These are phyloP conservation scores for Vombatus ursinus DNA, from an alignment of 2,113 vertebrate species.

Conservation along the genomic window DNA sequence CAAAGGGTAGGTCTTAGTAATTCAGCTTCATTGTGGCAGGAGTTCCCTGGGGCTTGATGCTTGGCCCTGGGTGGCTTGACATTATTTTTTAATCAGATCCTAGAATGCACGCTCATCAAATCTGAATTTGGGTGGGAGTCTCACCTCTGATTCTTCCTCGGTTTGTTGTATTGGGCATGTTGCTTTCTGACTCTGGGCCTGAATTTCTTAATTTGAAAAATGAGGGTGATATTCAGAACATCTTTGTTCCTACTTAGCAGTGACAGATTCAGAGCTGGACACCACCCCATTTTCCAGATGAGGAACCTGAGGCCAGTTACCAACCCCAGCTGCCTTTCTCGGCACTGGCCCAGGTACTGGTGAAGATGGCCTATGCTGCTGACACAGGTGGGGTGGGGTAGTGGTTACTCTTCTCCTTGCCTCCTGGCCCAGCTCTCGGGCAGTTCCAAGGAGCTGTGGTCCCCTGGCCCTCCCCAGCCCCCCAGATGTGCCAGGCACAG, in stretches of 20 bases:
- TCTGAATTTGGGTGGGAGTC: conserved; percentile 17
- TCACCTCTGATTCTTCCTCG: neutral
- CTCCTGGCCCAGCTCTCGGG: neutral
- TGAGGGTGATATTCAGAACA: neutral
- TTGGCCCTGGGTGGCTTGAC: too few species aligned
- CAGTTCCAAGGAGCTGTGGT: neutral
- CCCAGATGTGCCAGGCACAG: conserved; percentile 5
- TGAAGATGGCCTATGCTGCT: neutral
- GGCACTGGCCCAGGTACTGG: neutral
- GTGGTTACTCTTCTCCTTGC: neutral
- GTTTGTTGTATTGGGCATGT: neutral
- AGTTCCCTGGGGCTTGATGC: neutral
- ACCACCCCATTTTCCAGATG: neutral
- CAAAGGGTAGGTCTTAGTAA: neutral
- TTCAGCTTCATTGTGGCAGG: neutral
- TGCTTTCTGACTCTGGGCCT: conserved; percentile 1
- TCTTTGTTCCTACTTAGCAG: neutral
- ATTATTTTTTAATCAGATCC: too few species aligned
- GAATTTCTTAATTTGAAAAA: conserved; percentile 1
- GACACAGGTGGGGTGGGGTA: neutral
- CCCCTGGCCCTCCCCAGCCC: neutral
- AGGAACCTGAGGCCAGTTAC: neutral
- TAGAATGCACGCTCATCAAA: neutral
- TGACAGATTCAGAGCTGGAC: neutral
- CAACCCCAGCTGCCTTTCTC: neutral